Conservation (phyloP, 2,797 vertebrate species). For the Cyclopterus lumpus region DNA sequence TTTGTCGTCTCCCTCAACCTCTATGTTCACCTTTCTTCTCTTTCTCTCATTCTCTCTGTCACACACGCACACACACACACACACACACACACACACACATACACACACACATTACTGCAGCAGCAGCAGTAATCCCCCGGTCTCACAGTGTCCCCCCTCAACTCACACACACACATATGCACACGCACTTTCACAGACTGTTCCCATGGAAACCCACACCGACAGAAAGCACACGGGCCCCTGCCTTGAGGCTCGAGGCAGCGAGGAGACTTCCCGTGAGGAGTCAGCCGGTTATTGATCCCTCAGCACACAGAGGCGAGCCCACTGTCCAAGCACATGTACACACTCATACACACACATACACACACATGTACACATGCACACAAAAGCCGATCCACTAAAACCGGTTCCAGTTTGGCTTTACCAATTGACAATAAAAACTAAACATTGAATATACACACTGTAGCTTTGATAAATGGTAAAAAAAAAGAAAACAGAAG, state of each 20-base stretch:
- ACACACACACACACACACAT: background rate
- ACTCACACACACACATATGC: constrained; percentile 8
- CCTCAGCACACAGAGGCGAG: constrained; percentile 44
- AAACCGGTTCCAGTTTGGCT: background rate
- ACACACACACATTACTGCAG: constrained; percentile 2
- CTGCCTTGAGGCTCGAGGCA: constrained; percentile 62
- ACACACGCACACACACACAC: background rate
- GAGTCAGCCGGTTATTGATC: constrained; percentile 77
- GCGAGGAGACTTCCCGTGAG: constrained; percentile 62
- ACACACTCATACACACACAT: background rate
- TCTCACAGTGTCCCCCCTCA: constrained; percentile 40
- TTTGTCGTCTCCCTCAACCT: constrained; percentile 31
- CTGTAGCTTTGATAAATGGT: background rate
- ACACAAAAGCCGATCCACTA: constrained; percentile 2
- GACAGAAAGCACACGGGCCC: constrained; percentile 64
- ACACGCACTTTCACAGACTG: constrained; percentile 40
- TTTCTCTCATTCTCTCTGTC: constrained; percentile 3
- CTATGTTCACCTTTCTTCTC: constrained; percentile 26
- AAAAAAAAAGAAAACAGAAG: background rate
- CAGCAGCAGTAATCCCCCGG: constrained; percentile 40
- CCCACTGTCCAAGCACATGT: constrained; percentile 22
- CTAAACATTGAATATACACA: background rate
- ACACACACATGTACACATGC: constrained; percentile 5
- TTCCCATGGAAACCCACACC: constrained; percentile 80
- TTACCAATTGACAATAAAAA: constrained; percentile 10